Evolutionary conservation across 1,140 invertebrate genomes (phyloP).

Genomic region (Drosophila auraria): DNA sequence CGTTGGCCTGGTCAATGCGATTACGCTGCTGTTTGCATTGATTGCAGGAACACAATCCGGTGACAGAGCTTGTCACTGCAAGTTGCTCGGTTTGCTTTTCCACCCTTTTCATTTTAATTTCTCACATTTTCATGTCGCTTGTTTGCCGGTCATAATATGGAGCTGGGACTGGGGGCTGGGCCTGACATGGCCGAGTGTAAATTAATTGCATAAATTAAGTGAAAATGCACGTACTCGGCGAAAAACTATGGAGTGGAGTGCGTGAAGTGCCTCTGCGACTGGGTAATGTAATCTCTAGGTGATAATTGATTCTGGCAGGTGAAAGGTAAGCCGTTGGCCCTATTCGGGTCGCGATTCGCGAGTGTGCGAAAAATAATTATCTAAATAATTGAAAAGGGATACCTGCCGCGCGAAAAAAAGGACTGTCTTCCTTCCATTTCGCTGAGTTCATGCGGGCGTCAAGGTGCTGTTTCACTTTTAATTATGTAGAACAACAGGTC

Average conservation of each 20-base stretch:
- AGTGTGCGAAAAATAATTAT: constrained; percentile 76
- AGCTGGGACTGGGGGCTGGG: constrained; percentile 9
- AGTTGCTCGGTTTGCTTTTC: constrained; percentile 50
- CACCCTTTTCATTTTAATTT: constrained; percentile 15
- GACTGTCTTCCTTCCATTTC: constrained; percentile 4
- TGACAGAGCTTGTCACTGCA: constrained; percentile 64
- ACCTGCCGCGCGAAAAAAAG: constrained; percentile 17
- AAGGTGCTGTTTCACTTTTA: constrained; percentile 70
- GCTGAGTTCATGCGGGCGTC: constrained; percentile 16
- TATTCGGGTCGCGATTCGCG: constrained; percentile 20
- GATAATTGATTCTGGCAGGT: constrained; percentile 54
- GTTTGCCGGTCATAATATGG: constrained; percentile 71
- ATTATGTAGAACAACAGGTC: constrained; percentile 72
- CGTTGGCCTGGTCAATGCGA: constrained; percentile 69
- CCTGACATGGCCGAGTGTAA: constrained; percentile 70
- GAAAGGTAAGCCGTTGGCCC: neutral
- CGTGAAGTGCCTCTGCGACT: constrained; percentile 42
- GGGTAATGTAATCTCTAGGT: constrained; percentile 60
- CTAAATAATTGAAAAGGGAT: constrained; percentile 81
- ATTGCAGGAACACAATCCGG: constrained; percentile 63
- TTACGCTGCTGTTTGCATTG: constrained; percentile 75
- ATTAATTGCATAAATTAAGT: constrained; percentile 83
- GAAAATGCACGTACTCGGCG: constrained; percentile 48
- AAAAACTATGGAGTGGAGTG: constrained; percentile 23
- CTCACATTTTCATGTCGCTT: constrained; percentile 38